Conservation (phyloP, 1,140 invertebrate species). For the Pararge aegeria region DNA sequence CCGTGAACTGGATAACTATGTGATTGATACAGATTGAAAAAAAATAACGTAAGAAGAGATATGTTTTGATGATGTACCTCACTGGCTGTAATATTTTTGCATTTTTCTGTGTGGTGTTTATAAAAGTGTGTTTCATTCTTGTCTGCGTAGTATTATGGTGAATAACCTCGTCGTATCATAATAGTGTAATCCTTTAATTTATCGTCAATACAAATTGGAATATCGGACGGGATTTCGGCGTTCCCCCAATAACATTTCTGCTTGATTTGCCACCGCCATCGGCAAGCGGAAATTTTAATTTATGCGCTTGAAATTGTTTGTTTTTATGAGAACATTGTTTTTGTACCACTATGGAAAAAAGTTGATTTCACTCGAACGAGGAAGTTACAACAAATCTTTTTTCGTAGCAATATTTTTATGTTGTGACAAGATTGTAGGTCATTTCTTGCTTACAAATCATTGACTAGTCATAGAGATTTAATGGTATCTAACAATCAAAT, state of each 20-base stretch:
- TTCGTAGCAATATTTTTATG: constrained; percentile 9
- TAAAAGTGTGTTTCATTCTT: too few relatives aligned
- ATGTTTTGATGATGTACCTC: too few relatives aligned
- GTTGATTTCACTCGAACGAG: constrained; percentile 55
- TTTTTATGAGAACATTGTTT: constrained; percentile 68
- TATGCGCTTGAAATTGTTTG: constrained; percentile 72
- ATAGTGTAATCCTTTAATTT: constrained; percentile 14
- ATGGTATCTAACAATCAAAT: neutral
- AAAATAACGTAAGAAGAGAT: too few relatives aligned
- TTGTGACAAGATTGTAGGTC: constrained; percentile 7
- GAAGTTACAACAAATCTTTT: constrained; percentile 44
- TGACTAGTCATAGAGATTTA: neutral
- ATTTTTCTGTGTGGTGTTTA: too few relatives aligned
- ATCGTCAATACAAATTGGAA: constrained; percentile 18
- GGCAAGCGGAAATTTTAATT: constrained; percentile 77
- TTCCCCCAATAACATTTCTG: constrained; percentile 64
- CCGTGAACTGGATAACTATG: too few relatives aligned
- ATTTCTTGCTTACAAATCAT: constrained; percentile 3
- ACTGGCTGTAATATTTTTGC: too few relatives aligned
- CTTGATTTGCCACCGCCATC: constrained; percentile 66
- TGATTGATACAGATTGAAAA: too few relatives aligned
- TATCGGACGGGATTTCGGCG: constrained; percentile 13
- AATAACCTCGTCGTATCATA: neutral
- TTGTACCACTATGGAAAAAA: constrained; percentile 52
- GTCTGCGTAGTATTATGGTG: neutral